A percentile compares a stretch with the other conserved stretches of the same genome.
Conservation (phyloP, 2,797 vertebrate species). For the Gobionotothen gibberifrons region DNA sequence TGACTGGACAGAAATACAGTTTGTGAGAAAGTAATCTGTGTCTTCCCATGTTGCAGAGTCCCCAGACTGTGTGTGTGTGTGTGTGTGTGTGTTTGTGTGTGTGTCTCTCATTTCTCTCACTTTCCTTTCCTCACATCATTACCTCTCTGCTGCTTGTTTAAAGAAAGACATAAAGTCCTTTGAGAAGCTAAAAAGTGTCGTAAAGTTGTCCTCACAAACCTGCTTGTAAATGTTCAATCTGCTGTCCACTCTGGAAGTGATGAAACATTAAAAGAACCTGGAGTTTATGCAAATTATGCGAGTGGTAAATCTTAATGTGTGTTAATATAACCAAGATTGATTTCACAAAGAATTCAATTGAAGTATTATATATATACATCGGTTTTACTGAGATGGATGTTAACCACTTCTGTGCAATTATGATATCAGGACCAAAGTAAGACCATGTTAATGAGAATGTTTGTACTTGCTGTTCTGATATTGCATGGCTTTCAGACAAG, state of each 20-base stretch:
- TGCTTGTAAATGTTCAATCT: slow-evolving; percentile 22
- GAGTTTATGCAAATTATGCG: neutral
- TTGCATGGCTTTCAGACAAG: slow-evolving; percentile 4
- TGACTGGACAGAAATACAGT: neutral
- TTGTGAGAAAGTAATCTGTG: neutral
- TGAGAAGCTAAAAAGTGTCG: slow-evolving; percentile 35
- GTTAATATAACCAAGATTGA: neutral
- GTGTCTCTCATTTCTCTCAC: slow-evolving; percentile 20
- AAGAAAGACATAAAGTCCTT: slow-evolving; percentile 45
- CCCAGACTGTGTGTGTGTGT: slow-evolving; percentile 56
- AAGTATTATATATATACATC: neutral
- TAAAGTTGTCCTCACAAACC: slow-evolving; percentile 38
- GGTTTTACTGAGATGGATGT: neutral
- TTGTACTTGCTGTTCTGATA: neutral
- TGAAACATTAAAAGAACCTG: slow-evolving; percentile 6
- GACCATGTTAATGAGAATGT: slow-evolving; percentile 8
- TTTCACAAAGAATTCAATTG: neutral
- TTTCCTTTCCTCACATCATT: slow-evolving; percentile 23
- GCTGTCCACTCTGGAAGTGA: slow-evolving; percentile 3
- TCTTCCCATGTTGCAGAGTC: slow-evolving; percentile 39
- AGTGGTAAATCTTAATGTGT: neutral
- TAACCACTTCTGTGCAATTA: neutral
- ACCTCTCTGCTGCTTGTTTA: slow-evolving; percentile 43
- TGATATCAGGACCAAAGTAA: slow-evolving; percentile 1
- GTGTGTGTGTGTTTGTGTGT: slow-evolving; percentile 33